Percentiles rank a stretch among this genome's conserved stretches.
These are phyloP conservation scores for Thinocorus orbignyianus DNA, from an alignment of 2,113 vertebrate genomes.

Conservation along the genomic window DNA sequence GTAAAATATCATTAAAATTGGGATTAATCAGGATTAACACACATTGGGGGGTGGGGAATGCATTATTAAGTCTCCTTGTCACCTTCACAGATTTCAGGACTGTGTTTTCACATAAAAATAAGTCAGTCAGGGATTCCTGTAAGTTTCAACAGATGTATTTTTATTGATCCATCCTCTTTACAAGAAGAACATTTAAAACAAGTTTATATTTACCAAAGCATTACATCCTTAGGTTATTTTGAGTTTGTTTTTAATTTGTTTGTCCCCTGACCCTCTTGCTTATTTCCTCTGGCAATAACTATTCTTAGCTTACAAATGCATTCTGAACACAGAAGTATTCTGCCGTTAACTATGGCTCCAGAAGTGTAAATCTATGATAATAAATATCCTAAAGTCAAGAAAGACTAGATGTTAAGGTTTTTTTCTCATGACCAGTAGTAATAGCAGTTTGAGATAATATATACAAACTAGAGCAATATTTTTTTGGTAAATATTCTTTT, in stretches of 20 bases:
- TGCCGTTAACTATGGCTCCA: conserved; percentile 22
- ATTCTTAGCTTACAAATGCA: neutral
- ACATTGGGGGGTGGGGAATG: conserved; percentile 55
- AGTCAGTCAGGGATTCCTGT: neutral
- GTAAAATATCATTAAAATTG: conserved; percentile 53
- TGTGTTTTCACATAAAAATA: conserved; percentile 17
- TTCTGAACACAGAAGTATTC: conserved; percentile 6
- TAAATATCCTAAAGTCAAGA: conserved; percentile 18
- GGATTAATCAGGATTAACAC: conserved; percentile 62
- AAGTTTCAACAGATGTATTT: neutral
- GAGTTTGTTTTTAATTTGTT: conserved; percentile 53
- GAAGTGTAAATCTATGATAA: conserved; percentile 29
- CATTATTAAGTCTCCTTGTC: conserved; percentile 11
- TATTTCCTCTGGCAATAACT: conserved; percentile 53
- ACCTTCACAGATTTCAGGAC: neutral
- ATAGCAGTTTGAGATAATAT: conserved; percentile 19
- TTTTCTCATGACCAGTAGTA: neutral
- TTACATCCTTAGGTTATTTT: conserved; percentile 59
- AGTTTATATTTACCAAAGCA: conserved; percentile 28
- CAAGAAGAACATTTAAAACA: neutral
- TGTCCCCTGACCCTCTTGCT: conserved; percentile 41
- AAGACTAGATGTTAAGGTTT: neutral
- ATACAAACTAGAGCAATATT: conserved; percentile 11
- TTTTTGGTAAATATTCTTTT: conserved; percentile 52
- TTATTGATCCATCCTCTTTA: conserved; percentile 31